These are phyloP conservation scores for Rhea americana DNA, from an alignment of 2,113 vertebrate species.

Conservation along the genomic window DNA sequence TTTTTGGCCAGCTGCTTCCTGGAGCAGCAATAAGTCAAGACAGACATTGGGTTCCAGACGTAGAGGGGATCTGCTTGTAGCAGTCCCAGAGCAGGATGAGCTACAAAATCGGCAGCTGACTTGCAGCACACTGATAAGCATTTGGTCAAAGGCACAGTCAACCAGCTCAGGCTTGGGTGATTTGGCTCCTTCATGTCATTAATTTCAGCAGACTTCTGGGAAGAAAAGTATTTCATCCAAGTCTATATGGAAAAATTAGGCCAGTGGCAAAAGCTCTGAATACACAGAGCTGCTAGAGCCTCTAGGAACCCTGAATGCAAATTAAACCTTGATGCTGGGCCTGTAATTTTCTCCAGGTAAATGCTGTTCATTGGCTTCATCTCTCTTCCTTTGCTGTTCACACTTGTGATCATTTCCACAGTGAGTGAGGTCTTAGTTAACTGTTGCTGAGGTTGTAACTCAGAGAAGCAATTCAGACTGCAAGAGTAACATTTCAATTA, in stretches of 20 bases:
- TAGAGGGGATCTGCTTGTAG: neutral
- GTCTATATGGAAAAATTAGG: neutral
- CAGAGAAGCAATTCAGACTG: conserved; percentile 73
- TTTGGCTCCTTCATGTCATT: neutral
- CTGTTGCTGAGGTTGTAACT: conserved; percentile 72
- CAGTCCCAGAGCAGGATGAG: neutral
- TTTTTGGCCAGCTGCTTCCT: neutral
- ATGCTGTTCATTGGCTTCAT: neutral
- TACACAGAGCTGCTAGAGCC: neutral
- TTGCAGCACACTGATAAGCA: rapidly evolving
- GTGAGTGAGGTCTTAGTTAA: conserved; percentile 73
- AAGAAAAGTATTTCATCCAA: neutral
- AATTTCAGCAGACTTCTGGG: neutral
- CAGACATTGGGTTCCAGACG: neutral
- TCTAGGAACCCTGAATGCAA: neutral
- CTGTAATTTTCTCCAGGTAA: conserved; percentile 41
- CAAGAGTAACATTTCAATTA: conserved; percentile 82
- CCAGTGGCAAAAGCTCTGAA: neutral
- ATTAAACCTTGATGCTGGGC: neutral
- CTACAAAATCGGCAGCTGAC: neutral
- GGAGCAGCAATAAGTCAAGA: neutral
- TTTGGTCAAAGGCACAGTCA: neutral
- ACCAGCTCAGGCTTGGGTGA: neutral
- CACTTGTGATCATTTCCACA: conserved; percentile 18
- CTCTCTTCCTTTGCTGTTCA: neutral